Base-by-base conservation (phyloP, 2,888 invertebrate genomes). In the Eupithecia centaureata region DNA sequence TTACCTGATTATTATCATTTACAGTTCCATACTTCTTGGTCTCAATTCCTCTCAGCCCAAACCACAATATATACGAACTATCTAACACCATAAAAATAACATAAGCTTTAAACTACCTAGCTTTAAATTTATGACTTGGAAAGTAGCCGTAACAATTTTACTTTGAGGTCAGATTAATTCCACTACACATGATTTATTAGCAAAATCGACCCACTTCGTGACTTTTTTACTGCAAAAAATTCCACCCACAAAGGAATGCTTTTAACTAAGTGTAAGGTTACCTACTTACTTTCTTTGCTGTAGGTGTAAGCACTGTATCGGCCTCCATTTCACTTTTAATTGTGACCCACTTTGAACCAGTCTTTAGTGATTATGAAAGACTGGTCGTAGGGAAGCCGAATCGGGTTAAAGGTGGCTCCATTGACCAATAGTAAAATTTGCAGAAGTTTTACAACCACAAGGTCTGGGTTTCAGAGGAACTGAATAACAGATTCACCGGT, bases 251-350 rank as follows among this genome's bases (percentile, higher is more conserved):
- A 69, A n/a, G 68, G 73, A 74, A 78, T 76, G 73, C 76, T 79
- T 74, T 75, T 70, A 74, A 73, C 64, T 65, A 74, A 77, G 72
- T 72, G 70, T 71, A 75, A 62, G 72, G 77, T 74, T 77, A 42
- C 38, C 38, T 38, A 76, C 66, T 62, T 77, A 80, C 81, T 79
- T 79, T 81, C 79, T 80, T 71, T 71, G 68, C 67, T 73, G 68
- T 76, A 66, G 68, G 73, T 73, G 68, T 67, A 69, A 69, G 70
- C 71, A 66, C 62, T 67, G 61, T 52, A 63, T 38, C 51, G 67
- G 59, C 74, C 71, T 74, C 70, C 67, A 72, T 76, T 76, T 74
- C 67, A 65, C 66, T 75, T 68, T 58, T 63, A 70, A 68, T 61
- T 72, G 70, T 70, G 70, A 70, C 70, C 66, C 35, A 67, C 42